A percentile compares a stretch with the other conserved stretches of the same genome.
Conservation (phyloP, 1,140 invertebrate species). For the Liolophura sinensis region DNA sequence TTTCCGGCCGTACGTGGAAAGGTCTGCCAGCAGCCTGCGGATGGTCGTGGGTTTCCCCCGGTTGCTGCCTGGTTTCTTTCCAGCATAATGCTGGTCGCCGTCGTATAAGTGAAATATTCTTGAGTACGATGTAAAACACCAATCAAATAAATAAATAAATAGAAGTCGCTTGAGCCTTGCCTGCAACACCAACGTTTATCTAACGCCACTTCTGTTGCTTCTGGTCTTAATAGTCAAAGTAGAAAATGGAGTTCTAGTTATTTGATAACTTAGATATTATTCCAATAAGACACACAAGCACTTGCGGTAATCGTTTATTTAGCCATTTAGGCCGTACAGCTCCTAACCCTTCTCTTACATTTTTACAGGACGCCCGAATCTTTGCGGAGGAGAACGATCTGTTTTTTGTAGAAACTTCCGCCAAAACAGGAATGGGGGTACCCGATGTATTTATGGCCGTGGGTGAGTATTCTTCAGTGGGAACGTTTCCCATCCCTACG, state of each 20-base stretch:
- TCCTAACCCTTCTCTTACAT: not conserved
- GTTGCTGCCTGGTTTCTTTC: too few relatives aligned
- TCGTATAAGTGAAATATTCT: too few relatives aligned
- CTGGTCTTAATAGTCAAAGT: not conserved
- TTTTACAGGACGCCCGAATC: conserved; percentile 81
- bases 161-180: too few relatives aligned
- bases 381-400: conserved; percentile 99
- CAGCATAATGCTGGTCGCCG: too few relatives aligned
- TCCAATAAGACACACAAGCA: not conserved
- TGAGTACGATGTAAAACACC: too few relatives aligned
- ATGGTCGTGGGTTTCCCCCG: too few relatives aligned
- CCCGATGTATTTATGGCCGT: conserved; percentile 99
- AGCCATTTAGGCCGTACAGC: not conserved
- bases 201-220: not conserved
- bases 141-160: too few relatives aligned
- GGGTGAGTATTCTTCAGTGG: conserved; percentile 74
- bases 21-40: too few relatives aligned
- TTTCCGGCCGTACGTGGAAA: too few relatives aligned
- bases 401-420: conserved; percentile 99
- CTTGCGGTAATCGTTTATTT: not conserved
- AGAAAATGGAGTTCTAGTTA: not conserved
- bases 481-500: too few relatives aligned
- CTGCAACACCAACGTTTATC: too few relatives aligned
- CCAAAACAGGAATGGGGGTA: conserved; percentile 99
- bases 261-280: not conserved